A percentile compares a stretch with the other conserved stretches of the same genome.
Conservation (phyloP, 2,113 vertebrate genomes). For the Varanus komodoensis region DNA sequence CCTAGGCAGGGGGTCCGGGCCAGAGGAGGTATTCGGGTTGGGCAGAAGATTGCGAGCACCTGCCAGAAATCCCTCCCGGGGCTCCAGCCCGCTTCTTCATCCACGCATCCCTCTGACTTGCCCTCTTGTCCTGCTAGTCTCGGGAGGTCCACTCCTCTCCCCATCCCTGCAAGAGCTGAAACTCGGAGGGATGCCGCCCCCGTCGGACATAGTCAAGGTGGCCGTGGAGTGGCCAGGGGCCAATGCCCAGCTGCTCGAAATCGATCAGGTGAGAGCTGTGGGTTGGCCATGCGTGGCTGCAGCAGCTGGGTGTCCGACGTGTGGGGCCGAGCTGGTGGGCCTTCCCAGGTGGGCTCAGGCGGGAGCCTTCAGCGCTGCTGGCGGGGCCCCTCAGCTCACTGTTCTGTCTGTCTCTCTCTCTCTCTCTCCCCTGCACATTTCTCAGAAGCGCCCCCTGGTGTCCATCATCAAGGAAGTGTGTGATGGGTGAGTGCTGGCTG, state of each 20-base stretch:
- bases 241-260: slow-evolving; percentile 96
- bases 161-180: neutral
- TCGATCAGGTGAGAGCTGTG: slow-evolving; percentile 89
- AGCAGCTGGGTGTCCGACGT: neutral
- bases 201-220: slow-evolving; percentile 96
- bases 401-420: no score
- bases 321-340: neutral
- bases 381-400: neutral
- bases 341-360: no score
- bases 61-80: neutral
- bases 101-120: neutral
- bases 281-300: neutral
- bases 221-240: slow-evolving; percentile 98
- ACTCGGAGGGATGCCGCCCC: slow-evolving; percentile 87
- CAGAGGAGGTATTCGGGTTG: no score
- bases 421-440: slow-evolving; percentile 12
- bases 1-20: no score
- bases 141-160: slow-evolving; percentile 30
- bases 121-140: slow-evolving; percentile 37
- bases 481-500: slow-evolving; percentile 88
- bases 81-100: neutral
- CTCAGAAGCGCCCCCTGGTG: slow-evolving; percentile 94
- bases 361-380: neutral
- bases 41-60: no score
- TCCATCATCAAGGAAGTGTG: slow-evolving; percentile 97